Evolutionary conservation across 2,888 invertebrate species (phyloP), one percentile per base, ranked within the genome.

Genomic region (Alcis repandata): DNA sequence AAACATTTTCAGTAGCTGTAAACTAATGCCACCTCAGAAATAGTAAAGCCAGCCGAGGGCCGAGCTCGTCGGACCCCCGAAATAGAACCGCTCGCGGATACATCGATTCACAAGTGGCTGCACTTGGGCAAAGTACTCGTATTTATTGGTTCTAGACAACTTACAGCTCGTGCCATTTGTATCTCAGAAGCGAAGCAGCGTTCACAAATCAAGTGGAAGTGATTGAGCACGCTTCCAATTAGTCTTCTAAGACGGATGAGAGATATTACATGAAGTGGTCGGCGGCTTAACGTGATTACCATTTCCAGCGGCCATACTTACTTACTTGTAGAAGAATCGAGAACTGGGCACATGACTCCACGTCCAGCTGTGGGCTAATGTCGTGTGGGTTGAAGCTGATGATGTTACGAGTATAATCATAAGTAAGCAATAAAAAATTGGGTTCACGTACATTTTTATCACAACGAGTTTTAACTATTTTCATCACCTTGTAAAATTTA

Each of bases 181-280:
- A 52, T 52, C 52, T 17, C 11, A 15, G 15, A 53, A 40, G 7
- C n/a, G 52, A 49, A 32, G 11, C 49, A 32, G 27, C 48, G 38
- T n/a, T 43, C 27, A 45, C 60, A 38, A 49, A 51, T 27, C 41
- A 43, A 38, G 38, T 22, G 52, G 22, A 40, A 52, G 51, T 9
- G 38, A 52, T 52, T 13, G 38, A 49, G 15, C 17, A 15, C 15
- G 20, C 32, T 27, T 15, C 20, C 17, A 19, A 17, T 33, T 13
- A 17, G 11, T 59, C 19, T 40, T 22, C 45, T 38, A 49, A 43
- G 63, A 68, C 59, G 62, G 20, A 58, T 57, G 74, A 69, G 40
- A 15, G 1, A 36, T 11, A 9, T n/a, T n/a, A n/a, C n/a, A n/a
- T 11, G 9, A 36, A 36, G 11, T 9, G 36, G 36, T 36, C 27